A percentile compares a stretch with the other conserved stretches of the same genome.
phyloP scores from a whole-genome alignment of 1,140 invertebrate species.

The Mizuhopecten yessoensis region DNA sequence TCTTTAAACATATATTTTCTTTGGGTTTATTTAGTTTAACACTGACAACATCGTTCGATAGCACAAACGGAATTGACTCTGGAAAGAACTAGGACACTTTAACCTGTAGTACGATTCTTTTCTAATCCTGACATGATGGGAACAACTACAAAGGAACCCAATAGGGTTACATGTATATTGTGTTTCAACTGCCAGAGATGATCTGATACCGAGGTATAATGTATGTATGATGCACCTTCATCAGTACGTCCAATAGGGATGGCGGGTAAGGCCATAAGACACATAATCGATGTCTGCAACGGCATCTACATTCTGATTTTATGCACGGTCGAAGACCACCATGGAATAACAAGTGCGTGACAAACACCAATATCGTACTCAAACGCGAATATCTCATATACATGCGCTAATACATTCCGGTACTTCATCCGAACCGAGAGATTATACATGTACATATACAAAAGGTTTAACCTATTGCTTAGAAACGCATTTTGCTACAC shows the following conservation, averaged over 20 bases:
- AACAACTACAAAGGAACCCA: background rate
- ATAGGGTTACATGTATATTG: background rate
- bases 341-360: conserved; percentile 7
- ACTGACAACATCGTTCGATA: no score
- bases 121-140: background rate
- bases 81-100: no score
- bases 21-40: no score
- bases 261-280: background rate
- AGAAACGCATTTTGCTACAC: no score
- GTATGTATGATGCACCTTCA: background rate
- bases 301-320: conserved; percentile 15
- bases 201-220: background rate
- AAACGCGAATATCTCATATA: conserved; percentile 34
- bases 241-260: background rate
- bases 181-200: background rate
- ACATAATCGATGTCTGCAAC: background rate
- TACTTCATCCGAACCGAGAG: background rate
- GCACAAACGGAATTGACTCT: no score
- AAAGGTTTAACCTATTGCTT: background rate
- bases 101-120: no score
- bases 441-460: no score
- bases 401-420: background rate
- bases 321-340: conserved; percentile 21
- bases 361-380: conserved; percentile 26
- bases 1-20: no score